Percentiles rank a stretch among this genome's conserved stretches.
These are phyloP conservation scores for Cottoperca gobio DNA, from an alignment of 2,797 vertebrate genomes.

Conservation along the genomic window DNA sequence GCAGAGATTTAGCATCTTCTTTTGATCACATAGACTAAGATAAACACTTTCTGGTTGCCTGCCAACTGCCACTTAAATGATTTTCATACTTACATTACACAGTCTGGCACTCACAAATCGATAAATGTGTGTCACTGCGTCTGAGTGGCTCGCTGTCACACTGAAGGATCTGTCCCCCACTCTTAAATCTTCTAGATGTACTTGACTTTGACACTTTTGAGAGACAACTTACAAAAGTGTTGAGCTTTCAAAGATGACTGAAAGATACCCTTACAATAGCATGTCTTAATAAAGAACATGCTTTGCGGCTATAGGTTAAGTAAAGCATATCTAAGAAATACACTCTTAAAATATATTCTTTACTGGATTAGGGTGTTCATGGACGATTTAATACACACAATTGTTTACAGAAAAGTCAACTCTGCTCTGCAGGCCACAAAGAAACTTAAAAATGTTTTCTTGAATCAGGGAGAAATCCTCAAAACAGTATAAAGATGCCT, in stretches of 20 bases:
- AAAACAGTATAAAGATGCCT: no score
- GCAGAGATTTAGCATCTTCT: background rate
- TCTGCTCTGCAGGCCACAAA: background rate
- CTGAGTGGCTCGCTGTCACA: background rate
- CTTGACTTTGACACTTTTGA: background rate
- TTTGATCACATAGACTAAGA: background rate
- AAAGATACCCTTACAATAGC: background rate
- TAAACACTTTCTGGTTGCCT: background rate
- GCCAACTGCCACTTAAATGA: background rate
- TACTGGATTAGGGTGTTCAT: background rate
- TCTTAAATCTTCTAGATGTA: background rate
- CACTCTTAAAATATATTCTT: background rate
- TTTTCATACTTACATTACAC: background rate
- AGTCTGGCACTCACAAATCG: background rate
- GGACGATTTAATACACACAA: constrained; percentile 7
- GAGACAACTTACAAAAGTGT: background rate
- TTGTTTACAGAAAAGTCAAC: background rate
- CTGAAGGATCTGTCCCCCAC: background rate
- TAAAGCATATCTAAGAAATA: background rate
- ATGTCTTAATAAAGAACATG: background rate
- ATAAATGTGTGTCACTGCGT: background rate
- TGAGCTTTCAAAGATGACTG: background rate
- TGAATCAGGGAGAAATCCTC: constrained; percentile 18
- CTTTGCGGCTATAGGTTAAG: background rate
- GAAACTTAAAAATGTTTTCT: background rate